Conservation (phyloP, 1,140 invertebrate genomes). For the Bombus vancouverensis region DNA sequence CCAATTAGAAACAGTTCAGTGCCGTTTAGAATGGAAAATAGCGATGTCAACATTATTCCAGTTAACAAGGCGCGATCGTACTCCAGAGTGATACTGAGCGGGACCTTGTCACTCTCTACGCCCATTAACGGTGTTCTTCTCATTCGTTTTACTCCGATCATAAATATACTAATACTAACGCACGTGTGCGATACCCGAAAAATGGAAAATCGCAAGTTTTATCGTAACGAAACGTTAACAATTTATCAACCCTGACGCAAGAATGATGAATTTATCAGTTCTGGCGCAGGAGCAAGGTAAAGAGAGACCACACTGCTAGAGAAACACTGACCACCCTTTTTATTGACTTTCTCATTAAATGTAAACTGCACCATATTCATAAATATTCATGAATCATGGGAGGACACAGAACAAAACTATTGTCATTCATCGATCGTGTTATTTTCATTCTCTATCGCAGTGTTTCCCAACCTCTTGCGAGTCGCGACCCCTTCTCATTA, state of each 20-base stretch:
- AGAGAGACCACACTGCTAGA: slow-evolving; percentile 12
- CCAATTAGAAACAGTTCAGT: background rate
- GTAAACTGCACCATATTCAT: slow-evolving; percentile 4
- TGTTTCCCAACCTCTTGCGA: background rate
- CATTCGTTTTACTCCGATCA: background rate
- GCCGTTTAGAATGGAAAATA: background rate
- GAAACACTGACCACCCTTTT: slow-evolving; percentile 20
- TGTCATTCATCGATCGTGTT: background rate
- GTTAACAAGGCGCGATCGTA: background rate
- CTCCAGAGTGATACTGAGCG: background rate
- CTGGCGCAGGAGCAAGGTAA: slow-evolving; percentile 46
- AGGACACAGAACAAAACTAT: background rate
- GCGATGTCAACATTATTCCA: background rate
- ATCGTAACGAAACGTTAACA: slow-evolving; percentile 23
- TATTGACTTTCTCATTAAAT: slow-evolving; percentile 36
- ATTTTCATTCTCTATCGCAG: slow-evolving; percentile 2
- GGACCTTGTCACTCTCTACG: background rate
- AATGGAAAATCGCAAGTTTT: background rate
- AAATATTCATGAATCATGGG: background rate
- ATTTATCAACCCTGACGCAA: slow-evolving; percentile 52
- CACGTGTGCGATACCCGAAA: background rate
- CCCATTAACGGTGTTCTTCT: background rate
- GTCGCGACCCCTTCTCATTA: background rate
- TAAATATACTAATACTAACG: background rate
- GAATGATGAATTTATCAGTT: slow-evolving; percentile 39